These are phyloP conservation scores for Gonatopus flavifemur DNA, from an alignment of 1,140 invertebrate species.

Conservation along the genomic window DNA sequence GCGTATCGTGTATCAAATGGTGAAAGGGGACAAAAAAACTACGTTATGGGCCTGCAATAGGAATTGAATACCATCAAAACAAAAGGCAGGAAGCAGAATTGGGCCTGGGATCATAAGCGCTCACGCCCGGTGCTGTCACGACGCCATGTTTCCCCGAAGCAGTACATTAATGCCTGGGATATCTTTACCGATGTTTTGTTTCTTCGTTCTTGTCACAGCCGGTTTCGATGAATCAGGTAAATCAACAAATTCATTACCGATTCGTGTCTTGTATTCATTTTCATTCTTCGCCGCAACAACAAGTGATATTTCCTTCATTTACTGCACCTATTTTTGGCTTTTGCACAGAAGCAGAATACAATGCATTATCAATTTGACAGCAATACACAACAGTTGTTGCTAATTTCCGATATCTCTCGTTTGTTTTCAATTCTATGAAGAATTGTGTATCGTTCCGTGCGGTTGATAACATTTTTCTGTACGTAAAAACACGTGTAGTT, in stretches of 20 bases:
- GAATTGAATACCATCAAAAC: slow-evolving; percentile 5
- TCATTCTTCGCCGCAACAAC: background rate
- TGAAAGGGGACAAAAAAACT: slow-evolving; percentile 13
- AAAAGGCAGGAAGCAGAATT: slow-evolving; percentile 19
- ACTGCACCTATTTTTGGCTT: background rate
- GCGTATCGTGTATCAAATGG: background rate
- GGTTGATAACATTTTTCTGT: background rate
- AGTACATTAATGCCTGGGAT: slow-evolving; percentile 34
- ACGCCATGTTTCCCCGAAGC: slow-evolving; percentile 45
- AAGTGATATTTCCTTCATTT: background rate
- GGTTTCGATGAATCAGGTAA: slow-evolving; percentile 37
- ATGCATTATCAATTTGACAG: background rate
- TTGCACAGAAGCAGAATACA: background rate
- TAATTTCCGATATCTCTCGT: background rate
- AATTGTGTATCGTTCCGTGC: background rate
- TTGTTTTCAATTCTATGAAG: background rate
- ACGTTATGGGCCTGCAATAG: slow-evolving; percentile 18
- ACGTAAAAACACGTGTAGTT: background rate
- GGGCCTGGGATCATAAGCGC: slow-evolving; percentile 22
- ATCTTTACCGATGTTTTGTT: slow-evolving; percentile 25
- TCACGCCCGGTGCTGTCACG: slow-evolving; percentile 45
- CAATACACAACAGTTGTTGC: background rate
- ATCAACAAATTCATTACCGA: too few species aligned
- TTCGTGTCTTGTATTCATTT: slow-evolving; percentile 6
- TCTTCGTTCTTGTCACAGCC: slow-evolving; percentile 25